Conservation (phyloP, 2,113 vertebrate species). For the Nanorana parkeri region DNA sequence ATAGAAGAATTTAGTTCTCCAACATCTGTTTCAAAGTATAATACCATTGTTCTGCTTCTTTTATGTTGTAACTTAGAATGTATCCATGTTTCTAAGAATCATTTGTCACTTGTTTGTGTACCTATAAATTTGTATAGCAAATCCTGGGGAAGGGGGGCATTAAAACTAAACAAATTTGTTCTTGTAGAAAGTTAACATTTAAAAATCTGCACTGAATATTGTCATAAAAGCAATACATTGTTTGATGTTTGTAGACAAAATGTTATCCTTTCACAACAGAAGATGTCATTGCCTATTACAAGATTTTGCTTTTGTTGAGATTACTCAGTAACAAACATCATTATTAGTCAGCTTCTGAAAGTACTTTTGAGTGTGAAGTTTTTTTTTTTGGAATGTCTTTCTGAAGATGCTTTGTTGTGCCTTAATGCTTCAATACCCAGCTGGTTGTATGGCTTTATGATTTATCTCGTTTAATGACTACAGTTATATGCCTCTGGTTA, state of each 20-base stretch:
- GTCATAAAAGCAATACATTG: background rate
- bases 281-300: background rate
- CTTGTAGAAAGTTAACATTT: too few species aligned
- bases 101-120: too few species aligned
- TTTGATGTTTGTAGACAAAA: background rate
- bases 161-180: background rate
- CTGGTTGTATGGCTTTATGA: slow-evolving; percentile 55
- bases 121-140: too few species aligned
- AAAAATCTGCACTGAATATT: too few species aligned
- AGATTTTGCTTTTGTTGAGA: background rate
- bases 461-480: slow-evolving; percentile 50
- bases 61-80: too few species aligned
- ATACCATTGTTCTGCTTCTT: too few species aligned
- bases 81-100: too few species aligned
- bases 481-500: slow-evolving; percentile 52
- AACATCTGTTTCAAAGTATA: too few species aligned
- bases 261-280: background rate
- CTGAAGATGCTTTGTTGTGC: slow-evolving; percentile 40
- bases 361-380: slow-evolving; percentile 30
- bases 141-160: too few species aligned
- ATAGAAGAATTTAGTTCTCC: too few species aligned
- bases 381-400: slow-evolving; percentile 19
- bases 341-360: slow-evolving; percentile 19
- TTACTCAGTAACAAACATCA: slow-evolving; percentile 14
- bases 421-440: slow-evolving; percentile 50